Conservation (phyloP, 2,888 invertebrate species). For the Cosmia trapezina region DNA sequence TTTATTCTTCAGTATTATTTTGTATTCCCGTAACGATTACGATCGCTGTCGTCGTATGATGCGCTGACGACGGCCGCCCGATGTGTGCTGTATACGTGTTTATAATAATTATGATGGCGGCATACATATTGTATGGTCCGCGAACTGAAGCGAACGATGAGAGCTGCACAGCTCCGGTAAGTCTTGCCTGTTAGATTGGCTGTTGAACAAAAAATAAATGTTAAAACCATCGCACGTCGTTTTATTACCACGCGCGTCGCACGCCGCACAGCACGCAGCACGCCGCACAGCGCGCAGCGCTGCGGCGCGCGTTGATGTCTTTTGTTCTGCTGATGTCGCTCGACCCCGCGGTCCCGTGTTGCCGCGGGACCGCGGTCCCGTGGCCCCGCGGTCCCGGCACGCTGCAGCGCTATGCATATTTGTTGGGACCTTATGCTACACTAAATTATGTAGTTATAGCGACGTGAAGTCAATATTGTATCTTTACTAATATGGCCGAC, state of each 20-base stretch:
- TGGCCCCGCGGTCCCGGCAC: neutral
- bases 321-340: slow-evolving; percentile 58
- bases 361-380: no score
- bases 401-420: neutral
- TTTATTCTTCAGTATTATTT: slow-evolving; percentile 88
- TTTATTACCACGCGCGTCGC: slow-evolving; percentile 47
- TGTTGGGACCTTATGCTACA: no score
- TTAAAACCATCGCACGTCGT: slow-evolving; percentile 54
- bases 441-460: neutral
- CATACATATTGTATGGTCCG: slow-evolving; percentile 55
- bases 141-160: slow-evolving; percentile 39
- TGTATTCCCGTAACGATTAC: slow-evolving; percentile 81
- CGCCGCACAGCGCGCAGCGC: neutral
- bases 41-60: slow-evolving; percentile 67
- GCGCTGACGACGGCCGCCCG: slow-evolving; percentile 45
- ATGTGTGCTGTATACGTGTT: slow-evolving; percentile 53
- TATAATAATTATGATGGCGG: slow-evolving; percentile 42
- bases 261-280: no score
- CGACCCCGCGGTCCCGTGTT: neutral
- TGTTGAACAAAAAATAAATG: slow-evolving; percentile 80
- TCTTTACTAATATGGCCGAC: neutral
- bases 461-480: neutral
- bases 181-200: slow-evolving; percentile 83
- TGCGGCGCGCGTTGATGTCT: slow-evolving; percentile 78
- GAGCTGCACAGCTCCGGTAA: slow-evolving; percentile 61